These are phyloP conservation scores for Drosophila nigrodunni DNA, from an alignment of 1,140 invertebrate species.

Conservation along the genomic window DNA sequence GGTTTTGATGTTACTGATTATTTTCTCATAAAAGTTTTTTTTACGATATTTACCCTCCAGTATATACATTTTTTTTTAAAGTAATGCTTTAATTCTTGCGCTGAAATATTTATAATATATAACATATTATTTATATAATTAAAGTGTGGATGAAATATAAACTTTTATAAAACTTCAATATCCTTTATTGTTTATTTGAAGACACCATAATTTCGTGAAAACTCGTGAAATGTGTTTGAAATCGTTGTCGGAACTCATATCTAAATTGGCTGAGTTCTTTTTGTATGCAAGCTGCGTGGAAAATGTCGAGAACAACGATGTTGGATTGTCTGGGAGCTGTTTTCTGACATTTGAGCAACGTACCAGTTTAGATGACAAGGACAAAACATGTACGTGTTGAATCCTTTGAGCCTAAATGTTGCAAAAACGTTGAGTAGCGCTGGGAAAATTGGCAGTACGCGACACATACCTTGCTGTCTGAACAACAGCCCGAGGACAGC, in stretches of 20 bases:
- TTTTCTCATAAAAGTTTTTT: too few relatives aligned
- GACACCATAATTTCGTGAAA: background rate
- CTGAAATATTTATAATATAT: too few relatives aligned
- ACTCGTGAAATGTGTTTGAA: constrained; percentile 7
- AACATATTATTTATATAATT: too few relatives aligned
- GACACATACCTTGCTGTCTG: constrained; percentile 54
- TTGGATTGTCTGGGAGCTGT: constrained; percentile 51
- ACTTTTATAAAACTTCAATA: background rate
- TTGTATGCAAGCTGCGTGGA: constrained; percentile 2
- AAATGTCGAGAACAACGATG: constrained; percentile 45
- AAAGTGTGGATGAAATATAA: too few relatives aligned
- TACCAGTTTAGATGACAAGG: constrained; percentile 30
- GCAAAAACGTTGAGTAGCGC: constrained; percentile 45
- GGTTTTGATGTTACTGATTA: too few relatives aligned
- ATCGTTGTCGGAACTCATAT: constrained; percentile 5
- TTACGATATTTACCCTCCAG: too few relatives aligned
- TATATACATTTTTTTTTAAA: too few relatives aligned
- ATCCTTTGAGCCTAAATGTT: constrained; percentile 74
- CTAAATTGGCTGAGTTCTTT: background rate
- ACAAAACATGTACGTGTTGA: constrained; percentile 39
- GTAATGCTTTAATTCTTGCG: too few relatives aligned
- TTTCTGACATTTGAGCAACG: constrained; percentile 51
- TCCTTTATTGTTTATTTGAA: background rate
- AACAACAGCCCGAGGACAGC: constrained; percentile 2
- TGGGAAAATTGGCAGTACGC: constrained; percentile 44